These are phyloP conservation scores for Eucidaris tribuloides DNA, from an alignment of 35 echinoderm and acorn worm genomes.

Conservation along the genomic window DNA sequence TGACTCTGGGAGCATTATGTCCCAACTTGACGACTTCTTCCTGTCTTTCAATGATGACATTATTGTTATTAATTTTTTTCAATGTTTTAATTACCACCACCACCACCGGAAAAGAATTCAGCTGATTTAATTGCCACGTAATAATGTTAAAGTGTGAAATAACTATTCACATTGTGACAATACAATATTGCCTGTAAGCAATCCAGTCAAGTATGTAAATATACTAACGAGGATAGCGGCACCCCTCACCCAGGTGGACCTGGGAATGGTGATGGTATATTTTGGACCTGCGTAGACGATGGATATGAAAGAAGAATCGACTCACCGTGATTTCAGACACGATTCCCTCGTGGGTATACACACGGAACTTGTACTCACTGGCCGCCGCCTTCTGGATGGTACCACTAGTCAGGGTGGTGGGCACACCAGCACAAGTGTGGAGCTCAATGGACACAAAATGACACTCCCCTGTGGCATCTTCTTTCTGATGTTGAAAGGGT, in stretches of 20 bases:
- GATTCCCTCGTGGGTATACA: background rate
- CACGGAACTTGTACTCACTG: background rate
- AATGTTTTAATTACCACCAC: no score
- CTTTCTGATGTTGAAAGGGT: background rate
- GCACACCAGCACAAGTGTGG: background rate
- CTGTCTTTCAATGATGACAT: no score
- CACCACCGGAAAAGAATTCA: no score
- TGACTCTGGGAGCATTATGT: no score
- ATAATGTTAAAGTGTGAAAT: background rate
- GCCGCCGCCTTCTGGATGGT: background rate
- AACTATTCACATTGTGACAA: background rate
- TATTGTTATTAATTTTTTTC: no score
- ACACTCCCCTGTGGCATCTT: background rate
- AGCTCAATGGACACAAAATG: slow-evolving; percentile 14
- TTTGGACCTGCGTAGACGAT: no score
- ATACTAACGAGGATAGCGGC: background rate
- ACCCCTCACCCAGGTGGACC: background rate
- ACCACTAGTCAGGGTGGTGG: background rate
- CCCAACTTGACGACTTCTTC: no score
- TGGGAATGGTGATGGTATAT: background rate
- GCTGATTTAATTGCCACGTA: no score
- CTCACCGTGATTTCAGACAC: slow-evolving; percentile 10
- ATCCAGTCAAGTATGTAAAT: background rate
- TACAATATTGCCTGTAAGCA: background rate
- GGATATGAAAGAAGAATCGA: background rate